phyloP scores from a whole-genome alignment of 2,888 invertebrate species.

The Tipula confusa region DNA sequence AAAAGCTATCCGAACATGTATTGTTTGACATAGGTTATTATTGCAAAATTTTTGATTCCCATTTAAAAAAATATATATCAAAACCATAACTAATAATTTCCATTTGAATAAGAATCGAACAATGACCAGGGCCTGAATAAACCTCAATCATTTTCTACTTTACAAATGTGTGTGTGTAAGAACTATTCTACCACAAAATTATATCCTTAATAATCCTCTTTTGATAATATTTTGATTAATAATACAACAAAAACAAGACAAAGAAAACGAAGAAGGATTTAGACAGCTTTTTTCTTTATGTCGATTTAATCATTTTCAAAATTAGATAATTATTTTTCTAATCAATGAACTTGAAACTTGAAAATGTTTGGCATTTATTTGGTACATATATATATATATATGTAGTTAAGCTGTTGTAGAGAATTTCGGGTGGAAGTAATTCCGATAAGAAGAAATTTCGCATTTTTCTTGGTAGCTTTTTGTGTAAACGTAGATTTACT shows the following conservation, averaged over 20 bases:
- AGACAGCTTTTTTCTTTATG: background rate
- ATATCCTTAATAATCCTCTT: conserved; percentile 8
- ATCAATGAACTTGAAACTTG: background rate
- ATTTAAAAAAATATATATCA: background rate
- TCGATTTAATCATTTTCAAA: background rate
- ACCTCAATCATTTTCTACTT: background rate
- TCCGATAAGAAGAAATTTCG: too few species aligned
- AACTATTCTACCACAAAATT: background rate
- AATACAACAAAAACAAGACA: too few species aligned
- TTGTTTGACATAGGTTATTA: background rate
- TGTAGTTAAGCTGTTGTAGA: too few species aligned
- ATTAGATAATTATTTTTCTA: background rate
- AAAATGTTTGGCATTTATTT: background rate
- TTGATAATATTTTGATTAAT: background rate
- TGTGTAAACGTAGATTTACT: too few species aligned
- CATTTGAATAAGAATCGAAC: background rate
- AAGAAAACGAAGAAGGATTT: background rate
- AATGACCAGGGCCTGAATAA: background rate
- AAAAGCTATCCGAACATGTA: background rate
- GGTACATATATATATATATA: background rate
- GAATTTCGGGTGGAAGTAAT: too few species aligned
- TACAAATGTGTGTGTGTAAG: too few species aligned
- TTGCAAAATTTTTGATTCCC: background rate
- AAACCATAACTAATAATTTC: background rate
- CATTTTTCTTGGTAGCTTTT: too few species aligned